Evolutionary conservation across 2,888 invertebrate genomes (phyloP).

Genomic region (Physocephala rufipes): DNA sequence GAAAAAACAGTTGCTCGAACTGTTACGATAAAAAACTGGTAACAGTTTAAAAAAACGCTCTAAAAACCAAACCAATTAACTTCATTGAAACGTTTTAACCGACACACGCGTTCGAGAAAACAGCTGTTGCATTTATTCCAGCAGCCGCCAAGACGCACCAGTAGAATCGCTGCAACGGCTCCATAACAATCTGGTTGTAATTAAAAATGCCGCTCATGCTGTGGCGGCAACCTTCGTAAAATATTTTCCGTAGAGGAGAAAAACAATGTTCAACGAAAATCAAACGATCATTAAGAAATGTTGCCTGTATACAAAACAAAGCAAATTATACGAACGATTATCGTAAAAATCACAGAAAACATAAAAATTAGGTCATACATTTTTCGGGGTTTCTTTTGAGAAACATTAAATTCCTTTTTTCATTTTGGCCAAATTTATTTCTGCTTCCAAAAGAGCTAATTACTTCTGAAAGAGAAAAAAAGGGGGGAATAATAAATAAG

Average conservation of each 20-base stretch:
- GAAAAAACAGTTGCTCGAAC: not conserved
- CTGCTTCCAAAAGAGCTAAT: too few relatives aligned
- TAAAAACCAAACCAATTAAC: constrained; percentile 8
- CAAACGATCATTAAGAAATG: constrained; percentile 26
- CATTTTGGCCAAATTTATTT: too few relatives aligned
- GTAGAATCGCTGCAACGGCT: not conserved
- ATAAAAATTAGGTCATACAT: constrained; percentile 16
- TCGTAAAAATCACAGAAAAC: constrained; percentile 24
- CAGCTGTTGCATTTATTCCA: not conserved
- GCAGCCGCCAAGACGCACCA: not conserved
- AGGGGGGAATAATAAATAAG: too few relatives aligned
- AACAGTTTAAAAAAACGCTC: constrained; percentile 11
- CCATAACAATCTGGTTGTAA: not conserved
- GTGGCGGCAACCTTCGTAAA: not conserved
- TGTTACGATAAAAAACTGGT: constrained; percentile 7
- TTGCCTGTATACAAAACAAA: constrained; percentile 4
- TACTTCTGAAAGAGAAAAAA: too few relatives aligned
- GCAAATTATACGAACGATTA: constrained; percentile 12
- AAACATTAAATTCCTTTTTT: too few relatives aligned
- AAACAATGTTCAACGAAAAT: constrained; percentile 35
- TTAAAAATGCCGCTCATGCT: constrained; percentile 22
- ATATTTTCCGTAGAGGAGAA: not conserved
- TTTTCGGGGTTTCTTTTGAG: too few relatives aligned
- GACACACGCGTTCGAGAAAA: not conserved
- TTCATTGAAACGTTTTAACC: not conserved